Percentiles rank a stretch among this genome's conserved stretches.
Evolutionary conservation across 92 coral and sea anemone species (phyloP).

Genomic region (Zoanthus sociatus): DNA sequence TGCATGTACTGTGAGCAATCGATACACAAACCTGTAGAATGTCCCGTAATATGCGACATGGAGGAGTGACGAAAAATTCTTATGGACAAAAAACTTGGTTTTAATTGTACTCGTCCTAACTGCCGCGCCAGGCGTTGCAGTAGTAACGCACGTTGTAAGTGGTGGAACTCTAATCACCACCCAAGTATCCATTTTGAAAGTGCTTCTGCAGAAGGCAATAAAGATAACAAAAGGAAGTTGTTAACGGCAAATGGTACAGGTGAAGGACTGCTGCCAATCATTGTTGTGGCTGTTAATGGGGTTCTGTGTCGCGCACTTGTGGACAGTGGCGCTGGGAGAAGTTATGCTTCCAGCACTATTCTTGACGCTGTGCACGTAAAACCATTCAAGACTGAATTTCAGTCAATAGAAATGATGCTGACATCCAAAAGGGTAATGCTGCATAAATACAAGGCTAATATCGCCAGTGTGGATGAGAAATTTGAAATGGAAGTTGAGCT

Average conservation of each 20-base stretch:
- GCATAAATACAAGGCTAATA: neutral
- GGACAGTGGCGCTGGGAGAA: conserved; percentile 19
- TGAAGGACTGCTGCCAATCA: conserved; percentile 28
- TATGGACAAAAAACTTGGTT: neutral
- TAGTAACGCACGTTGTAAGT: neutral
- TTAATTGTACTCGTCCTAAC: neutral
- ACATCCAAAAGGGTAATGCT: neutral
- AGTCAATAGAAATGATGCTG: conserved; percentile 4
- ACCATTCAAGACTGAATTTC: conserved; percentile 4
- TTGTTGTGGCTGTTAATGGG: conserved; percentile 3
- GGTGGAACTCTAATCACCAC: neutral
- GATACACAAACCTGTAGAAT: neutral
- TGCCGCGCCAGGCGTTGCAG: conserved; percentile 3
- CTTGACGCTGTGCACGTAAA: neutral
- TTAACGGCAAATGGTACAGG: neutral
- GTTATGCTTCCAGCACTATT: conserved; percentile 18
- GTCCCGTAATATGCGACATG: neutral
- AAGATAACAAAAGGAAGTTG: neutral
- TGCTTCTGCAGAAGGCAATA: neutral
- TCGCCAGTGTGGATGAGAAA: conserved; percentile 5
- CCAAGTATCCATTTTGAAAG: neutral
- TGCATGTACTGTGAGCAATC: neutral
- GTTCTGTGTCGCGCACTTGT: conserved; percentile 13
- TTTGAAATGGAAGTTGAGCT: conserved; percentile 30
- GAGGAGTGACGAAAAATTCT: neutral